Base-by-base conservation (phyloP, 2,113 vertebrate species). In the Eclectus roratus region DNA sequence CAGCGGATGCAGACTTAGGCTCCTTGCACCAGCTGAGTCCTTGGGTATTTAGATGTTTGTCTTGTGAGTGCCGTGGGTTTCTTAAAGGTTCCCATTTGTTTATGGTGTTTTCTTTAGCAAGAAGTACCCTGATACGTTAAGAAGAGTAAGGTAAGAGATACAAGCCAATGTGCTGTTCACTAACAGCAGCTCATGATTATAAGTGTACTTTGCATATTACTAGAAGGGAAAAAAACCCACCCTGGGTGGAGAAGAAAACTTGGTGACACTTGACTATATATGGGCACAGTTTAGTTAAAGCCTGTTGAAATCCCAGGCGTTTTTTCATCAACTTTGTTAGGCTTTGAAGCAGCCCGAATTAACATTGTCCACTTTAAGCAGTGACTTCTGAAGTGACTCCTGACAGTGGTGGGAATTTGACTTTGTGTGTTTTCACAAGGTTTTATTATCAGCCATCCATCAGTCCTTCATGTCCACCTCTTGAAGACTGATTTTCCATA, bases 121-220 rank as follows among this genome's bases (percentile, higher is more conserved):
- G 35, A 47, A 65, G 27, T n/a, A 39, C 29, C 13, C 1, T 3
- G 25, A 13, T n/a, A 4, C 0, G 0, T 10, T 10, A 52, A 39
- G 39, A 52, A 28, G 41, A 72, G 41, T 27, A 56, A 58, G 39
- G 37, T 33, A 28, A 47, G 63, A 77, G 49, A 20, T 41, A 13
- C 1, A 49, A 69, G 28, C 12, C 56, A 47, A 13, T 0, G 0
- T 74, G 55, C 28, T 71, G 2, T 16, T 79, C 17, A 3, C 18
- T 39, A n/a, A 17, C 39, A 78, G 37, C 43, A 68, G 12, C 20
- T 74, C 49, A 9, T 21, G 50, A 49, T 60, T 17, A 4, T 35
- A 44, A 47, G 17, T 1, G 6, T 78, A 50, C 46, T 69, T 49
- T 47, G 39, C 60, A 24, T 77, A 44, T 35, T 68, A 17, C 35